Conservation (phyloP, 2,797 vertebrate species). For the Falco naumanni region DNA sequence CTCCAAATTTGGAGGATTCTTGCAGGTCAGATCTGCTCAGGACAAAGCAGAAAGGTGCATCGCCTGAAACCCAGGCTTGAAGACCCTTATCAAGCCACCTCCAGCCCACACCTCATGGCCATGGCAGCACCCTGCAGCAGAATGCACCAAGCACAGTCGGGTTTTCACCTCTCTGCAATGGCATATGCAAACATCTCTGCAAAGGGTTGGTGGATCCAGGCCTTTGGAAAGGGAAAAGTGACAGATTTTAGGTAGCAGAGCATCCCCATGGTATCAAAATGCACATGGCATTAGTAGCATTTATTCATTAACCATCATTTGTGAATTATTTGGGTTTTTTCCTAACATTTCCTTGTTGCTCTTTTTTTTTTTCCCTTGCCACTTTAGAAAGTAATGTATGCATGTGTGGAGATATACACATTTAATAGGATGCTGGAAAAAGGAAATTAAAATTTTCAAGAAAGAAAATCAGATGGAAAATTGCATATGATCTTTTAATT, state of each 20-base stretch:
- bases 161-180: not conserved
- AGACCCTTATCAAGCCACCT: not conserved
- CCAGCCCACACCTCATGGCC: not conserved
- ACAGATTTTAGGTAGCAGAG: not conserved
- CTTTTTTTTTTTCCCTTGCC: not conserved
- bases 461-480: not conserved
- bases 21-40: not conserved
- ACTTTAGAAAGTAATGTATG: not conserved
- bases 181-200: not conserved
- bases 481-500: constrained; percentile 1
- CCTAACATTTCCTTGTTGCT: not conserved
- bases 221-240: not conserved
- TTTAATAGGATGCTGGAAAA: not conserved
- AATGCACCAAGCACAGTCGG: rapidly evolving
- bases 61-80: not conserved
- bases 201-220: not conserved
- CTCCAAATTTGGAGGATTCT: not conserved
- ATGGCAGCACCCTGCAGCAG: not conserved
- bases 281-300: not conserved
- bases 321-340: not conserved
- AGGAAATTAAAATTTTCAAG: not conserved
- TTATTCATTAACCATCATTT: not conserved
- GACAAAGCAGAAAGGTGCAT: not conserved
- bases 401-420: not conserved
- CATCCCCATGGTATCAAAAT: not conserved